Percentiles rank a stretch among this genome's conserved stretches.
These are phyloP conservation scores for Leptosomus discolor DNA, from an alignment of 2,113 vertebrate species.

Conservation along the genomic window DNA sequence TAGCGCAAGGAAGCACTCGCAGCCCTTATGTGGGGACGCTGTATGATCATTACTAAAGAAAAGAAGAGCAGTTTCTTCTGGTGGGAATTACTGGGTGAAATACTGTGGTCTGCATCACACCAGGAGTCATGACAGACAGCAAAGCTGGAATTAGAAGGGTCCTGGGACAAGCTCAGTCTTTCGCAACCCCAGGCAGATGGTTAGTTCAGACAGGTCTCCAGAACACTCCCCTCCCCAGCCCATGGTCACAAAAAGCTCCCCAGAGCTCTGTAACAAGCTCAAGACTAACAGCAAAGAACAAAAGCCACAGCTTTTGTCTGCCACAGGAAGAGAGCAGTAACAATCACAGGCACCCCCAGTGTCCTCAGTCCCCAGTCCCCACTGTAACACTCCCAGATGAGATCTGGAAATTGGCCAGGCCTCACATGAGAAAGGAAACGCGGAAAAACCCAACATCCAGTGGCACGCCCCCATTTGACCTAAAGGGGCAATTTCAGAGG, in stretches of 20 bases:
- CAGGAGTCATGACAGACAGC: not conserved
- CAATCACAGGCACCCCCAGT: not conserved
- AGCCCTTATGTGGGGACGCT: not conserved
- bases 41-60: not conserved
- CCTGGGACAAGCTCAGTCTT: not conserved
- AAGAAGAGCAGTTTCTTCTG: not conserved
- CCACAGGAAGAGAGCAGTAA: not conserved
- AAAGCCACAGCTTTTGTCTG: not conserved
- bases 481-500: not conserved
- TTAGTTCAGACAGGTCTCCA: not conserved
- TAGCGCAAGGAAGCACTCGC: not conserved
- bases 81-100: not conserved
- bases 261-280: not conserved
- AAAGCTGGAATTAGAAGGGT: not conserved
- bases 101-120: not conserved
- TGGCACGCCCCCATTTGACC: not conserved
- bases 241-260: not conserved
- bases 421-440: not conserved
- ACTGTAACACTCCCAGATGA: not conserved
- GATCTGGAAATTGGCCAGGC: not conserved
- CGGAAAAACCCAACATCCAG: not conserved
- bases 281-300: slow-evolving; percentile 1
- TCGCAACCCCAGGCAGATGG: not conserved
- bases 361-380: not conserved
- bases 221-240: not conserved